Conservation (phyloP, 2,113 vertebrate genomes). For the Tyrannus savana region DNA sequence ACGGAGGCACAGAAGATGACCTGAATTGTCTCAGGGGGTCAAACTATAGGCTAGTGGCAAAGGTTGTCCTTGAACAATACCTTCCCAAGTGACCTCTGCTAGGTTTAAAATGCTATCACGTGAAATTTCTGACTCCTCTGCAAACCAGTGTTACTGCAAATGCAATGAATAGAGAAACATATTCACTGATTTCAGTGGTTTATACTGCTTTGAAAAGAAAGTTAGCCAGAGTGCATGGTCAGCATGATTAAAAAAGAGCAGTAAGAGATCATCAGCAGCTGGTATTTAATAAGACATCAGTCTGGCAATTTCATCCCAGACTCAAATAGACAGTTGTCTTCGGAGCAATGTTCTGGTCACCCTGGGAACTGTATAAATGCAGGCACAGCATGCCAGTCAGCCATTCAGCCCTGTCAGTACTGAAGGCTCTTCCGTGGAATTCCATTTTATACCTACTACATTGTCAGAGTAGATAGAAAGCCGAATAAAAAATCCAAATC, state of each 20-base stretch:
- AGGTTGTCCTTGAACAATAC: neutral
- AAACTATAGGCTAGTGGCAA: neutral
- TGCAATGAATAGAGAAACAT: neutral
- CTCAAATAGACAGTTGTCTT: neutral
- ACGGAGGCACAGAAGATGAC: neutral
- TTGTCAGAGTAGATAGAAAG: neutral
- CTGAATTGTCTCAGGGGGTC: neutral
- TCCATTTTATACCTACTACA: neutral
- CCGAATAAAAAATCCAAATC: neutral
- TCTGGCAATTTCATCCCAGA: neutral
- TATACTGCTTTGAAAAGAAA: neutral
- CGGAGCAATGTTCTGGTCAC: neutral
- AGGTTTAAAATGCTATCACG: neutral
- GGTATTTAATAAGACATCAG: neutral
- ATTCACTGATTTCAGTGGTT: neutral
- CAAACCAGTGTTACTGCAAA: neutral
- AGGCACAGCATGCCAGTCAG: neutral
- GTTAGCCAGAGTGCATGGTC: neutral
- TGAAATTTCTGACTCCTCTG: neutral
- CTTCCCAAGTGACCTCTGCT: neutral
- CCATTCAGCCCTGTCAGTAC: fast-evolving
- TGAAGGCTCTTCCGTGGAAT: fast-evolving
- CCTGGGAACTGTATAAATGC: neutral
- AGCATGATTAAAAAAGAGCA: neutral
- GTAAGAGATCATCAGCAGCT: neutral